These are phyloP conservation scores for Embiotoca jacksoni DNA, from an alignment of 2,113 vertebrate genomes.

Conservation along the genomic window DNA sequence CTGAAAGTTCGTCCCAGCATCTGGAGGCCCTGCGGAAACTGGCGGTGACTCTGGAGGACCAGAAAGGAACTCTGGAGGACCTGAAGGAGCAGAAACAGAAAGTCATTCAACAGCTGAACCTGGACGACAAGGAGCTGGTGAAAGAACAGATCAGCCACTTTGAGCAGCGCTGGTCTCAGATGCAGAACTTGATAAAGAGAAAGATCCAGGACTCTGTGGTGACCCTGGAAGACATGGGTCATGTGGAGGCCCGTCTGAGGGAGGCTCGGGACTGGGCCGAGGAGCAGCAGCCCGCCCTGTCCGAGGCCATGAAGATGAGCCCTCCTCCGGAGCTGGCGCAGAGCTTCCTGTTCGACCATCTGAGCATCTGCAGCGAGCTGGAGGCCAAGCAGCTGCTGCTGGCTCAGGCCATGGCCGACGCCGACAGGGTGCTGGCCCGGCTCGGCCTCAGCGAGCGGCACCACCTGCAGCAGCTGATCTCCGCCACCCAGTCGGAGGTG, in stretches of 20 bases:
- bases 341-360: conserved; percentile 92
- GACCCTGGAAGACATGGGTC: conserved; percentile 90
- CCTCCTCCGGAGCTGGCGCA: conserved; percentile 93
- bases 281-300: conserved; percentile 89
- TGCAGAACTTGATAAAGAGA: conserved; percentile 90
- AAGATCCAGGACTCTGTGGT: conserved; percentile 92
- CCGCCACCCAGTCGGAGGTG: conserved; percentile 87
- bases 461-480: conserved; percentile 88
- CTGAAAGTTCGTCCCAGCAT: conserved; percentile 92
- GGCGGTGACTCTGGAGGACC: conserved; percentile 86
- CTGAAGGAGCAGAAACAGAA: conserved; percentile 94
- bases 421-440: conserved; percentile 89
- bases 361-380: conserved; percentile 93
- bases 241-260: conserved; percentile 88
- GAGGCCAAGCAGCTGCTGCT: conserved; percentile 93
- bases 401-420: conserved; percentile 87
- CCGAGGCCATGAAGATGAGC: conserved; percentile 92
- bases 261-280: conserved; percentile 95
- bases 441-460: conserved; percentile 94
- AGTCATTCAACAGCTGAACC: conserved; percentile 89
- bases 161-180: conserved; percentile 94
- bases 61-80: conserved; percentile 88
- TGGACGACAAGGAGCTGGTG: conserved; percentile 94
- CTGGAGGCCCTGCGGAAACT: conserved; percentile 92
- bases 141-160: conserved; percentile 94